A percentile compares a stretch with the other conserved stretches of the same genome.
Evolutionary conservation across 2,113 vertebrate species (phyloP).

Genomic region (Macroglossus sobrinus): DNA sequence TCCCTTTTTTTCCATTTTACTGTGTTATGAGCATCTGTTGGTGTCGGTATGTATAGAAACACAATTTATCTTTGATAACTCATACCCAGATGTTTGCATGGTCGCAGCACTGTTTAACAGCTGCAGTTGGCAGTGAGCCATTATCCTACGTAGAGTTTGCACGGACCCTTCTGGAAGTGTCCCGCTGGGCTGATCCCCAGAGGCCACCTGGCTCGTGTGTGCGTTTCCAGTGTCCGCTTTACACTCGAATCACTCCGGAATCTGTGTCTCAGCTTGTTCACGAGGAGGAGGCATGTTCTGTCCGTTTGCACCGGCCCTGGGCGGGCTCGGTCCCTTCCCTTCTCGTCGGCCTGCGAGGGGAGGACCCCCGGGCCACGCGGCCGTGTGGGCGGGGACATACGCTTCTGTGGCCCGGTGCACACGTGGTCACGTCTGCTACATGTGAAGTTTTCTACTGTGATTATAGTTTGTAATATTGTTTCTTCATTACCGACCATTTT

Average conservation of each 20-base stretch:
- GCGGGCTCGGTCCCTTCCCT: not conserved
- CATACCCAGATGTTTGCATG: not conserved
- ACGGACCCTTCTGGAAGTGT: fast-evolving
- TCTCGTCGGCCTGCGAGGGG: not conserved
- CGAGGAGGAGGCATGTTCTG: not conserved
- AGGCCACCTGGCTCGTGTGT: not conserved
- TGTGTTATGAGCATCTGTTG: not conserved
- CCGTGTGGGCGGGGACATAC: not conserved
- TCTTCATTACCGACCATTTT: not conserved
- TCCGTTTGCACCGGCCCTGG: fast-evolving
- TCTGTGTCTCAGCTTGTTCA: not conserved
- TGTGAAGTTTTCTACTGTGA: not conserved
- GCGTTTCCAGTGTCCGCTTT: fast-evolving
- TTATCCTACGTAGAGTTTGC: fast-evolving
- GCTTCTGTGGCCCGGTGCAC: not conserved
- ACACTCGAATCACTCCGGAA: not conserved
- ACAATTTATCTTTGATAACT: not conserved
- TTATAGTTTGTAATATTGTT: not conserved
- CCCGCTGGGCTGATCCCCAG: not conserved
- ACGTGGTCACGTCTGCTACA: fast-evolving
- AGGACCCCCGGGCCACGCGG: too few relatives aligned
- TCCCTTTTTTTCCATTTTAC: not conserved
- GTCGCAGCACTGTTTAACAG: not conserved
- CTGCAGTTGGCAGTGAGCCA: not conserved
- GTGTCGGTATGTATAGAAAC: not conserved